Evolutionary conservation across 2,797 vertebrate genomes (phyloP), one percentile per base, ranked within the genome.

Genomic region (Sebastes nivosus): DNA sequence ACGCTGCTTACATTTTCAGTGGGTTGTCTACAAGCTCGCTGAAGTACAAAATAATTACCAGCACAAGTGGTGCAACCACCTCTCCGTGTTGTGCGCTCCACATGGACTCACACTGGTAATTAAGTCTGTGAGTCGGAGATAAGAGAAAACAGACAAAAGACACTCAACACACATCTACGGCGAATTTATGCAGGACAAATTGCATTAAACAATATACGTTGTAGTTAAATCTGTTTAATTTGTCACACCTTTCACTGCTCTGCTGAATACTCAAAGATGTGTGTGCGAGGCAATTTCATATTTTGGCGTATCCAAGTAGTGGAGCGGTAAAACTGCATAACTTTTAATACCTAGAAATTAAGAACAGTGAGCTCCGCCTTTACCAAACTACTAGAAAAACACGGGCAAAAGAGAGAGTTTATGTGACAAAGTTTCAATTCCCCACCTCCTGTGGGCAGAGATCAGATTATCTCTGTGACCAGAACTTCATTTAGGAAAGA

Each of bases 31-130:
- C 85, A 88, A 84, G 86, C 76, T 76, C 61, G 16, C 18, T 76
- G 83, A 83, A 89, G 89, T 92, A 88, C 86, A 77, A 86, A 94
- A 90, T 91, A 91, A 93, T 92, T 89, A 92, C 80, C 83, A 74
- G 84, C 77, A 66, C 87, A 87, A 91, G 82, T 65, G 83, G 82
- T 27, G 83, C 76, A 59, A 59, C 73, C 77, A 82, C 85, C 83
- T 87, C 63, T 71, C 81, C 8, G 63, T 67, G 80, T 77, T 84
- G 72, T 54, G 32, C 3, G 18, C 89, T 85, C 85, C 90, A 82
- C 87, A 36, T 69, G 81, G 88, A 89, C 74, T 84, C 87, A 67
- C 77, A 42, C 36, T 64, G 81, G 76, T 90, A 93, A 93, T 93
- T 91, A 91, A 85, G 81, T 87, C 92, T 93, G 92, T 29, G 30